A percentile compares a stretch with the other conserved stretches of the same genome.
Evolutionary conservation across 2,888 invertebrate species (phyloP).

Genomic region (Drosophila paracracens): DNA sequence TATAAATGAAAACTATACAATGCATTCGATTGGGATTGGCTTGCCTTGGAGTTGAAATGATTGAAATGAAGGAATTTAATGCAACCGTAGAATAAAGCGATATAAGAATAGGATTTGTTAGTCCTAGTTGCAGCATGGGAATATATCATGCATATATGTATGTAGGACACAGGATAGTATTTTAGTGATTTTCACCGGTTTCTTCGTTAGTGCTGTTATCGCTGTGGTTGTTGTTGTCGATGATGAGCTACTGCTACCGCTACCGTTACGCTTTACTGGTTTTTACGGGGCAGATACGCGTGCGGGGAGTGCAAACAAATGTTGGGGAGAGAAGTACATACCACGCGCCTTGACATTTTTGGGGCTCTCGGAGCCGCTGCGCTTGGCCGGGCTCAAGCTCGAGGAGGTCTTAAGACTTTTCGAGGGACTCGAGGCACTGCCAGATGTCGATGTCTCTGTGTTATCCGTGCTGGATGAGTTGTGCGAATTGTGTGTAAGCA

Average conservation of each 20-base stretch:
- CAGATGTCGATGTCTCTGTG: constrained; percentile 86
- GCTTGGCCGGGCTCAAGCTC: constrained; percentile 93
- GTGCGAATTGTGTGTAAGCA: constrained; percentile 85
- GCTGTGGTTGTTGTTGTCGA: constrained; percentile 5
- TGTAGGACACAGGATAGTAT: background rate
- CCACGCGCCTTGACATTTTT: constrained; percentile 92
- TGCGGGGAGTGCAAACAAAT: constrained; percentile 9
- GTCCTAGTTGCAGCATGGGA: background rate
- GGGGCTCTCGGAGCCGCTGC: constrained; percentile 92
- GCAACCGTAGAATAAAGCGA: background rate
- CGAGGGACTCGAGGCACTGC: constrained; percentile 92
- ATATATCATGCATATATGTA: too few relatives aligned
- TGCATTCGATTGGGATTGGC: background rate
- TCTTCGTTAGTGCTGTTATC: constrained; percentile 18
- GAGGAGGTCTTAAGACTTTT: constrained; percentile 94
- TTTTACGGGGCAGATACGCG: constrained; percentile 20
- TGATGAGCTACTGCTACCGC: constrained; percentile 47
- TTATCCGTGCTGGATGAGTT: constrained; percentile 87
- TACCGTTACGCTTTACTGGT: constrained; percentile 48
- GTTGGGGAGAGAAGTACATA: constrained; percentile 82
- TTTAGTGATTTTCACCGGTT: background rate
- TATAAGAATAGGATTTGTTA: background rate
- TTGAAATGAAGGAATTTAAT: background rate
- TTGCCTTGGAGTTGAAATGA: background rate
- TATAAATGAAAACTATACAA: background rate